Base-by-base conservation (phyloP, 2,113 vertebrate genomes). In the Anhinga rufa region DNA sequence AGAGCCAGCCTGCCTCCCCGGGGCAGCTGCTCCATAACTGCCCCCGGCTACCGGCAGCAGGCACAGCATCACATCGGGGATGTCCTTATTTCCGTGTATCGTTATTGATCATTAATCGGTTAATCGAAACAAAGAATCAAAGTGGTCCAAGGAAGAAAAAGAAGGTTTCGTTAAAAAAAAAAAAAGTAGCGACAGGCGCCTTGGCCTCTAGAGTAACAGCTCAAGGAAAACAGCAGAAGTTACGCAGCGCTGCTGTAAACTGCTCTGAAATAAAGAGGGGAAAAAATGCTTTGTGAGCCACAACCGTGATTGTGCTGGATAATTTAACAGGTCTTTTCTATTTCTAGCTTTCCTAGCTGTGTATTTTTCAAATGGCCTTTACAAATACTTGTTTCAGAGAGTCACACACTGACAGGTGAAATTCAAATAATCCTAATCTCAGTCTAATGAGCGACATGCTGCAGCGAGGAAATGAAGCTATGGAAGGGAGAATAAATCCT, bases 341-440 rank as follows among this genome's bases (percentile, higher is more conserved):
- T 22, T 55, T 55, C 51, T 40, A 81, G 29, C 29, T 70, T 62
- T 66, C 58, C 60, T 57, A 44, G 48, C 49, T 42, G 8, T 8
- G 15, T 19, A 44, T 60, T 78, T 64, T 86, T 78, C 62, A 71
- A 75, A 81, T 0, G 6, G 25, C 25, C 83, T 90, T 66, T 68
- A 86, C 13, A 91, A 90, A 86, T 22, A 49, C 17, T 68, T 86
- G 28, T 86, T 83, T 76, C 78, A 70, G 75, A 71, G 52, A 28
- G 34, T 32, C 57, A 86, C 42, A 52, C 6, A 49, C 31, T 15
- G n/a, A 69, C 24, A 86, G 71, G 71, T 93, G 88, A 90, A 90
- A 86, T 79, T 80, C 29, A 81, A 91, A 78, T 75, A 81, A 90
- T 68, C 76, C 57, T 49, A 81, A 88, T 86, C 61, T 71, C 88